Percentiles rank a stretch among this genome's conserved stretches.
Conservation (phyloP, 1,140 invertebrate species). For the Drosophila insularis region DNA sequence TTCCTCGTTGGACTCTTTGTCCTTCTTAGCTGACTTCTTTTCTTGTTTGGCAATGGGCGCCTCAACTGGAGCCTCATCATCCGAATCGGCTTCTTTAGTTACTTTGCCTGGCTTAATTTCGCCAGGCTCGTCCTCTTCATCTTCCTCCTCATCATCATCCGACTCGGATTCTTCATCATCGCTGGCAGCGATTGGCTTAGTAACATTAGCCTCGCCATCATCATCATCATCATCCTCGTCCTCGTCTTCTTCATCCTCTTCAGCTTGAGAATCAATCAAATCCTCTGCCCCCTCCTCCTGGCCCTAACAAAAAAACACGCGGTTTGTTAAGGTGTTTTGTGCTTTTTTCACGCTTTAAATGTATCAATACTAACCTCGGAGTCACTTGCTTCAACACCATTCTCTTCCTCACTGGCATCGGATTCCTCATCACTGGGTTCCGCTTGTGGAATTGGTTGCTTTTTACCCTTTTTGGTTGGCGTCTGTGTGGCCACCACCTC, state of each 20-base stretch:
- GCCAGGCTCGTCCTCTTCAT: constrained; percentile 51
- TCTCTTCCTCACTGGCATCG: constrained; percentile 43
- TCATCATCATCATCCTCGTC: constrained; percentile 29
- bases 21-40: background rate
- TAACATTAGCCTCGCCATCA: background rate
- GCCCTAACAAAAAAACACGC: constrained; percentile 27
- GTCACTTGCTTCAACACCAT: constrained; percentile 39
- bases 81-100: constrained; percentile 28
- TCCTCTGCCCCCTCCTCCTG: constrained; percentile 18
- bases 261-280: constrained; percentile 42
- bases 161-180: constrained; percentile 29
- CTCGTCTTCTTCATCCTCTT: constrained; percentile 39
- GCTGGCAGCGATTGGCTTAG: background rate
- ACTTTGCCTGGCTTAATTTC: constrained; percentile 17
- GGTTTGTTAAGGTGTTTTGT: background rate
- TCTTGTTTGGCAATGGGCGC: constrained; percentile 36
- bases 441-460: constrained; percentile 38
- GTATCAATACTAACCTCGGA: constrained; percentile 40
- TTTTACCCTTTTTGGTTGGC: constrained; percentile 34
- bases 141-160: constrained; percentile 22
- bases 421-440: constrained; percentile 55
- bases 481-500: constrained; percentile 27
- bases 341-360: background rate
- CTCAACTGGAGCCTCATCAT: constrained; percentile 48
- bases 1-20: background rate